Evolutionary conservation across 2,797 vertebrate genomes (phyloP), one percentile per base, ranked within the genome.

Genomic region (Neomorphus geoffroyi): DNA sequence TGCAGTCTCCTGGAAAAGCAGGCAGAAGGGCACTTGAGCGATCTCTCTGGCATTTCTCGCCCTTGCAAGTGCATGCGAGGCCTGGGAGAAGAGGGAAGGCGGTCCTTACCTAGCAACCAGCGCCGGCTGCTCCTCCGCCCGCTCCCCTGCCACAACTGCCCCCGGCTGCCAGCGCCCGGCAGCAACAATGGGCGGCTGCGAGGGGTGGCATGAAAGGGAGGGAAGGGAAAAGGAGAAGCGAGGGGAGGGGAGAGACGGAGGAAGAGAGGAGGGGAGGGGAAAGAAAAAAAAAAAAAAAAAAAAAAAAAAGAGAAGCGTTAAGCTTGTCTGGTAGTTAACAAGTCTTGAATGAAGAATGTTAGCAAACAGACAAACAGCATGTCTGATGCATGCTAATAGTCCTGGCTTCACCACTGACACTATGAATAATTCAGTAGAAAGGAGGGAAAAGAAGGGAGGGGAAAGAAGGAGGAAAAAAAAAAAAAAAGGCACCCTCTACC

Each of bases 271-370:
- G 60, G 46, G 35, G 80, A 39, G 71, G 70, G 98, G 66, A 62
- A 46, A 19, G 37, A 39, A 61, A 39, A 61, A 35, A 18, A 27
- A 17, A 11, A 61, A 39, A 61, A 35, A 18, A 27, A 17, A 11
- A 61, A 28, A 45, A 32, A 48, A 51, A 80, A 71, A 90, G 88
- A 95, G 94, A 97, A 98, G 98, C 97, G 97, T 98, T 98, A 98
- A 98, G 98, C 98, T 97, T 97, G 98, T 98, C 98, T 98, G 98
- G 98, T 98, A 98, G 98, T 98, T 99, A 98, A 99, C 98, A 98
- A 98, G 98, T 98, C 98, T 98, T 99, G 98, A 99, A 99, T 98
- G 98, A 98, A 98, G 98, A 99, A 98, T 97, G 99, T 99, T 99
- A 99, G 98, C 98, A 99, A 97, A 99, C 99, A 99, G 98, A 99